Evolutionary conservation across 2,888 invertebrate species (phyloP).

Genomic region (Epirrhoe tristata): DNA sequence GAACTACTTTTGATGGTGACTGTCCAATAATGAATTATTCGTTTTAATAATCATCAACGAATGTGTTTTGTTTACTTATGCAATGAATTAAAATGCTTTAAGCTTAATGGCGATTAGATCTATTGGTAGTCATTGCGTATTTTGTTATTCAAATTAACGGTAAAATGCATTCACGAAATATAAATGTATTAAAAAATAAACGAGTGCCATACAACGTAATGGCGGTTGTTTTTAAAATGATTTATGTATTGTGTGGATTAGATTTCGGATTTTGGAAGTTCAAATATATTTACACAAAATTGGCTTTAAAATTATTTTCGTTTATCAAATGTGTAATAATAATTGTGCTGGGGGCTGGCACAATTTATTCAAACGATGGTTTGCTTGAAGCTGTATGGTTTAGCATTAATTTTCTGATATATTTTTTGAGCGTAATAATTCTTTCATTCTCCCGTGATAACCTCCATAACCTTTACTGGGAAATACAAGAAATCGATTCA

Average conservation of each 20-base stretch:
- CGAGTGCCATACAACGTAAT: not conserved
- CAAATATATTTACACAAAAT: not conserved
- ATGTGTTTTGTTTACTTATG: not conserved
- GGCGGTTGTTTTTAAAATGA: not conserved
- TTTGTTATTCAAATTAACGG: no score
- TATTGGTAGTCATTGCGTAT: no score
- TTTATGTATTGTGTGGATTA: not conserved
- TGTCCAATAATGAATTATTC: not conserved
- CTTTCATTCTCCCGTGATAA: not conserved
- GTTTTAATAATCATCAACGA: not conserved
- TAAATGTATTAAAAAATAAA: not conserved
- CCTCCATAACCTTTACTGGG: not conserved
- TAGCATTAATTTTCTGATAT: not conserved
- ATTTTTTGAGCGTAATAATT: not conserved
- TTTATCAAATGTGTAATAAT: not conserved
- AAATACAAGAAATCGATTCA: constrained; percentile 1
- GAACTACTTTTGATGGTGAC: not conserved
- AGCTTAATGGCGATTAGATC: no score
- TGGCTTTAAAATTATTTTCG: not conserved
- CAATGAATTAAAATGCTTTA: not conserved
- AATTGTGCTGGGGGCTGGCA: not conserved
- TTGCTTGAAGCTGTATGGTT: not conserved
- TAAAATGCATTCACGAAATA: no score
- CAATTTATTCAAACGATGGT: not conserved
- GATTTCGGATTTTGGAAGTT: not conserved